Conservation (phyloP, 1,140 invertebrate genomes). For the Potamilus streckersoni region DNA sequence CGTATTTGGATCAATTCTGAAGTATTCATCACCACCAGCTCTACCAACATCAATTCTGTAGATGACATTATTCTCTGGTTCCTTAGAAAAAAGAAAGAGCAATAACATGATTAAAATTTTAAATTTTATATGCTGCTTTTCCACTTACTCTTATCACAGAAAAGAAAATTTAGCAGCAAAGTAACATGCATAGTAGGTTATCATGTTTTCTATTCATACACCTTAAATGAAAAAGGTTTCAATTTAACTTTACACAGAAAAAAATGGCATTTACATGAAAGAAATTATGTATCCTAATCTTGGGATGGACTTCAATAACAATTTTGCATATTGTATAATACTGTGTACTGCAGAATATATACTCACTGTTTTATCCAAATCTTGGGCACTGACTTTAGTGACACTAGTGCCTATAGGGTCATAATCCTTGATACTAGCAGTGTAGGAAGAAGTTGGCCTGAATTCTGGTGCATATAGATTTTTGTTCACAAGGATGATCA, state of each 20-base stretch:
- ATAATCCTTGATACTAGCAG: constrained; percentile 43
- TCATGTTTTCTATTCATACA: too few species aligned
- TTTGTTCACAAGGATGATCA: constrained; percentile 32
- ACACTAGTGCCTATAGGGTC: constrained; percentile 42
- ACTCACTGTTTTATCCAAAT: constrained; percentile 47
- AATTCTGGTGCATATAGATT: constrained; percentile 39
- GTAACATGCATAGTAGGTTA: too few species aligned
- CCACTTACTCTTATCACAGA: too few species aligned
- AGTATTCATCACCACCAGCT: constrained; percentile 31
- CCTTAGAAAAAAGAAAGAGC: constrained; percentile 10
- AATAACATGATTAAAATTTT: too few species aligned
- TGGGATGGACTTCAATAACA: constrained; percentile 29
- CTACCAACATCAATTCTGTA: constrained; percentile 29
- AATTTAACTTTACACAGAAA: background rate
- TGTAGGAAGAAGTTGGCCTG: constrained; percentile 13
- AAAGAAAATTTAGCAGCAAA: too few species aligned
- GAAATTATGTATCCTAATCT: constrained; percentile 43
- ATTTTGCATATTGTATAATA: constrained; percentile 32
- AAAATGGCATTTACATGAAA: too few species aligned
- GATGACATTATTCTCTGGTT: constrained; percentile 43
- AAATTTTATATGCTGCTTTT: too few species aligned
- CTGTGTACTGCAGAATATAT: background rate
- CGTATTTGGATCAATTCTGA: constrained; percentile 41
- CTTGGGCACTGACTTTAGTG: constrained; percentile 40
- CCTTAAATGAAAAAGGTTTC: too few species aligned